Percentiles rank a stretch among this genome's conserved stretches.
Conservation (phyloP, 2,888 invertebrate genomes). For the Apodemia mormo region DNA sequence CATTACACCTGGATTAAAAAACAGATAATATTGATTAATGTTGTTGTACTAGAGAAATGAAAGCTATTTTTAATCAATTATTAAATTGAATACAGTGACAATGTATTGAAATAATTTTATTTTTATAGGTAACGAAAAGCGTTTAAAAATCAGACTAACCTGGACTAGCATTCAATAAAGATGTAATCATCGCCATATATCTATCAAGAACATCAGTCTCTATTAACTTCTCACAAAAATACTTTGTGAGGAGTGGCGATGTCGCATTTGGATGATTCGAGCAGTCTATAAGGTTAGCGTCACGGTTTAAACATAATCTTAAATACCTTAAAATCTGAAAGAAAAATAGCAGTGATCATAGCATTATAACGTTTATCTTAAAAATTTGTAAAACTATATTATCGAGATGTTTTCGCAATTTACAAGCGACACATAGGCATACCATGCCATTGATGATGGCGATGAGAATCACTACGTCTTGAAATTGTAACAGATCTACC, state of each 20-base stretch:
- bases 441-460: too few species aligned
- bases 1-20: constrained; percentile 75
- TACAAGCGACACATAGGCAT: too few species aligned
- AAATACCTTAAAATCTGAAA: constrained; percentile 89
- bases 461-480: too few species aligned
- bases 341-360: background rate
- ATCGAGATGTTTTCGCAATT: too few species aligned
- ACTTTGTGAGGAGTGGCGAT: constrained; percentile 85
- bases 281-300: constrained; percentile 74
- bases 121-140: too few species aligned
- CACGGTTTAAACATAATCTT: constrained; percentile 88
- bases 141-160: constrained; percentile 63
- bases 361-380: background rate
- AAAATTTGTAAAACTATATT: too few species aligned
- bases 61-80: too few species aligned
- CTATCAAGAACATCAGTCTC: constrained; percentile 83
- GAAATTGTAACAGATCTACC: too few species aligned
- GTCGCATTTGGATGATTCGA: constrained; percentile 84
- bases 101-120: too few species aligned
- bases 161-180: constrained; percentile 84
- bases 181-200: constrained; percentile 86
- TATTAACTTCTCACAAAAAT: constrained; percentile 79
- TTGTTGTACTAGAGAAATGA: background rate
- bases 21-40: background rate
- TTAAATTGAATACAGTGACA: too few species aligned